Evolutionary conservation across 2,113 vertebrate genomes (phyloP), one percentile per base, ranked within the genome.

Genomic region (Colistium nudipinnis): DNA sequence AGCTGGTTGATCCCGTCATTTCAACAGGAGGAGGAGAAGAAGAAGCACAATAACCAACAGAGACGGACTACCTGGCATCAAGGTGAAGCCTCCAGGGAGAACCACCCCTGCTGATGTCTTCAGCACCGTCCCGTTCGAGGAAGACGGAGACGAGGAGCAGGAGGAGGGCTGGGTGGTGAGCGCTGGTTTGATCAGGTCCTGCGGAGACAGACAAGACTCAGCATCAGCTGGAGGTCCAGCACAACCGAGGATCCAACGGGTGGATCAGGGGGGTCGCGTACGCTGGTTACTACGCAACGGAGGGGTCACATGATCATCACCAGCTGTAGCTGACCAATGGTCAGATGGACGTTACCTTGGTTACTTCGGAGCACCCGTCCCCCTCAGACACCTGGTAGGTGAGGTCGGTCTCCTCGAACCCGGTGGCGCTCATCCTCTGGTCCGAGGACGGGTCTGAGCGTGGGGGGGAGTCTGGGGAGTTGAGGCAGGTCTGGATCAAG

Each of bases 381-480:
- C 94, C 94, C 83, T 98, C 97, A 0, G 95, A 95, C 91, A 98
- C 96, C 89, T 98, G 97, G 90, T 98, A 98, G 67, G 94, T 96
- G 91, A 98, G 96, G 89, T 98, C 97, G 0, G 97, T 97, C 91
- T 98, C 97, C 89, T 98, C 96, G 1, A 98, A 98, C 78, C 97
- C 97, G 0, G 96, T 98, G 87, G 97, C 97, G 2, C 97, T 98
- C 97, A 98, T 98, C 78, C 97, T 94, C 93, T 98, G 97, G 92
- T 98, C 96, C 2, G 93, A 95, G 79, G 95, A 95, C 1, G 96
- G 96, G 90, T 98, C 97, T 0, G 94, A 96, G 67, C 97, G 96
- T 0, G 97, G 97, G 0, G 97, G 97, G 0, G 97, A 98, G 91
- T 98, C 97, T 0, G 96, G 97, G 2, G 97, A 98, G 90, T 98